phyloP scores from a whole-genome alignment of 2,888 invertebrate species.

The Eristalis pertinax region DNA sequence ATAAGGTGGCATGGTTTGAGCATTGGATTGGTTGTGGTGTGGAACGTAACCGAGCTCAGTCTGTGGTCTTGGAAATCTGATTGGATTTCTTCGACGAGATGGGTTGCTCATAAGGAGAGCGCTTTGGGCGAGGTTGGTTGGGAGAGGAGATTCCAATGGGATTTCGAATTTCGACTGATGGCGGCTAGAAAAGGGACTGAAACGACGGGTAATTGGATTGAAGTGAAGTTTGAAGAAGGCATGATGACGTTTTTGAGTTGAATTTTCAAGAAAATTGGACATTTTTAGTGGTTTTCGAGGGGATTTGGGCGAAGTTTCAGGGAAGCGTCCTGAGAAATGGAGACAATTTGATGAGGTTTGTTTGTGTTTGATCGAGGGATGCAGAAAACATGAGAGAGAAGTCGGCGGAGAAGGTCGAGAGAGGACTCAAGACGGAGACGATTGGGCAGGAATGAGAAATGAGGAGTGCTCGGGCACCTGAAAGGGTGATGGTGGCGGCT shows the following conservation, averaged over 20 bases:
- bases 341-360: neutral
- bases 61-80: neutral
- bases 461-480: too few relatives aligned
- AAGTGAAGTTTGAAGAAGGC: too few relatives aligned
- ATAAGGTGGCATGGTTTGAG: neutral
- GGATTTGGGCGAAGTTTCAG: neutral
- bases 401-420: too few relatives aligned
- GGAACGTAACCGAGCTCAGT: neutral
- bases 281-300: neutral
- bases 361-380: neutral
- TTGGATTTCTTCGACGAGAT: neutral
- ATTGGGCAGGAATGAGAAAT: too few relatives aligned
- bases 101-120: neutral
- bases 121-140: neutral
- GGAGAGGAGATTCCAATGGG: neutral
- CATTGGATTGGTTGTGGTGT: neutral
- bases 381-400: too few relatives aligned
- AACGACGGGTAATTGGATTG: too few relatives aligned
- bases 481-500: too few relatives aligned
- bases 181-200: too few relatives aligned
- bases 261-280: neutral
- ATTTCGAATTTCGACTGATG: neutral
- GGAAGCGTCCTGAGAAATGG: neutral
- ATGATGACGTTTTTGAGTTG: too few relatives aligned
- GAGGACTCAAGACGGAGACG: too few relatives aligned